These are phyloP conservation scores for Chloebia gouldiae DNA, from an alignment of 2,113 vertebrate species.

Conservation along the genomic window DNA sequence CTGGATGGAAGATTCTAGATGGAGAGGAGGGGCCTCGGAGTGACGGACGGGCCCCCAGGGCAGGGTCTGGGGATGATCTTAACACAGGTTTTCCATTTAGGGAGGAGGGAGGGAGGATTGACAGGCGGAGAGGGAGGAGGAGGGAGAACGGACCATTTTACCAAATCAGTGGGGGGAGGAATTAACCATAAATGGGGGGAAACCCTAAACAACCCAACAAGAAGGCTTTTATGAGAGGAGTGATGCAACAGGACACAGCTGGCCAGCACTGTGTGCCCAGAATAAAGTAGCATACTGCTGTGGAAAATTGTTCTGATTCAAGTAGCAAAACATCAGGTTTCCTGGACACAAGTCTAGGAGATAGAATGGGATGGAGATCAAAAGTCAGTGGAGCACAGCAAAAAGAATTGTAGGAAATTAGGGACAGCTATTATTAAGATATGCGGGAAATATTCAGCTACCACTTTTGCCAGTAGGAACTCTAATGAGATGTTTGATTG, in stretches of 20 bases:
- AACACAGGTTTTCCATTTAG: too few species aligned
- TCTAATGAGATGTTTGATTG: background rate
- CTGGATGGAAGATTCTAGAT: too few species aligned
- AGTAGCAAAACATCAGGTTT: background rate
- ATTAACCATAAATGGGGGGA: too few species aligned
- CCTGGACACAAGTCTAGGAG: background rate
- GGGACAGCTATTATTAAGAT: background rate
- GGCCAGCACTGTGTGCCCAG: background rate
- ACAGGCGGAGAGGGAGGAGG: too few species aligned
- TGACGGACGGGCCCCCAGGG: too few species aligned
- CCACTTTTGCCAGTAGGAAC: background rate
- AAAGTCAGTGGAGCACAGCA: background rate
- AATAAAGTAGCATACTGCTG: background rate
- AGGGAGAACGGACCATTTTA: too few species aligned
- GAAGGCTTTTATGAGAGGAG: background rate
- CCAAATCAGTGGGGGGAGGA: too few species aligned
- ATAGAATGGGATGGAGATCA: background rate
- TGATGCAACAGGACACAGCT: background rate
- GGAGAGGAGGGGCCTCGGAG: too few species aligned
- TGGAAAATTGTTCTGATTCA: background rate
- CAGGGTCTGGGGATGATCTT: too few species aligned
- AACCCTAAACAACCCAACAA: too few species aligned
- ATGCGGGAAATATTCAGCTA: background rate
- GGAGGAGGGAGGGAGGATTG: too few species aligned
- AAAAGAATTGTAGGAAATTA: background rate